Percentiles rank a stretch among this genome's conserved stretches.
These are phyloP conservation scores for Balanococcus diminutus DNA, from an alignment of 2,888 invertebrate genomes.

Conservation along the genomic window DNA sequence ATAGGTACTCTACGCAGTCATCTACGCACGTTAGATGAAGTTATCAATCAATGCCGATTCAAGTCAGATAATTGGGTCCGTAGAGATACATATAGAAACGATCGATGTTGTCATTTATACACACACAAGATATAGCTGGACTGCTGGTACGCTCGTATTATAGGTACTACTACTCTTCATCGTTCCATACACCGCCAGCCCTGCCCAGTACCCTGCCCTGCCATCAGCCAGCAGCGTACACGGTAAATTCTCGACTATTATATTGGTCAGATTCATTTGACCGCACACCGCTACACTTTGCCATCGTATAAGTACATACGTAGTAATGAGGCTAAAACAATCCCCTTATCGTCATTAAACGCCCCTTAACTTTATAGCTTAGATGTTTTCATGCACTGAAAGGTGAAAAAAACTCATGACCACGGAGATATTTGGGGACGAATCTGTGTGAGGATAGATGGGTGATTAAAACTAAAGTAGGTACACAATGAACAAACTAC, in stretches of 20 bases:
- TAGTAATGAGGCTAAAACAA: constrained; percentile 44
- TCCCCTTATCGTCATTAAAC: constrained; percentile 51
- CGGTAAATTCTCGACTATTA: constrained; percentile 21
- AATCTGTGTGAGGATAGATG: no score
- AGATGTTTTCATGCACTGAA: no score
- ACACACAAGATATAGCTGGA: neutral
- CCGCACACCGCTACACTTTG: neutral
- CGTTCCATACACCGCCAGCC: neutral
- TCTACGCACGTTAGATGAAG: constrained; percentile 35
- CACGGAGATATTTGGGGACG: no score
- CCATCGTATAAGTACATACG: neutral
- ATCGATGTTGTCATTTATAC: constrained; percentile 55
- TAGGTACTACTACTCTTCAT: neutral
- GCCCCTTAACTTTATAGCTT: constrained; percentile 11
- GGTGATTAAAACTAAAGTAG: no score
- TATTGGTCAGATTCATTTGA: neutral
- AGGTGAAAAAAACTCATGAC: no score
- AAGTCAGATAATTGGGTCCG: constrained; percentile 53
- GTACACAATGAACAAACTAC: no score
- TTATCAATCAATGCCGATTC: constrained; percentile 53
- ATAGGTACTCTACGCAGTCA: no score
- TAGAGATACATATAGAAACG: constrained; percentile 50
- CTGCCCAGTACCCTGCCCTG: neutral
- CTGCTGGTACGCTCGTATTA: neutral
- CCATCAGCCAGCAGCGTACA: neutral